Conservation (phyloP, 2,113 vertebrate genomes). For the Spea multiplicata region DNA sequence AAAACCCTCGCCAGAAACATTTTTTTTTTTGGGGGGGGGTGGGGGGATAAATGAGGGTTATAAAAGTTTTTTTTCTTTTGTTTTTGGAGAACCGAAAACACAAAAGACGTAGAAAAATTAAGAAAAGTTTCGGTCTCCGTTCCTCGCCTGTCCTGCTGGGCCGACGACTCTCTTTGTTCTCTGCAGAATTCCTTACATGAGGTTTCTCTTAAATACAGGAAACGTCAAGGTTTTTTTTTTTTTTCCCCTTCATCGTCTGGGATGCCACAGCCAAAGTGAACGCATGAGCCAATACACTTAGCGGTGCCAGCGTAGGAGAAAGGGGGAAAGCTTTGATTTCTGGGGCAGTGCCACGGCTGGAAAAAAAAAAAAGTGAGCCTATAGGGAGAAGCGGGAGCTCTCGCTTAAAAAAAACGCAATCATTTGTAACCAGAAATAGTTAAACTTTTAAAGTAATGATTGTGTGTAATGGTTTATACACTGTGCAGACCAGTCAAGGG, state of each 20-base stretch:
- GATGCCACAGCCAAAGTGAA: slow-evolving; percentile 9
- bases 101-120: too few relatives aligned
- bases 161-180: slow-evolving; percentile 21
- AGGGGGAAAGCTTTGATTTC: neutral
- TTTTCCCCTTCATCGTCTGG: slow-evolving; percentile 16
- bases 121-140: neutral
- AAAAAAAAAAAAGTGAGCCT: neutral
- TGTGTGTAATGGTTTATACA: too few relatives aligned
- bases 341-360: neutral
- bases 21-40: neutral
- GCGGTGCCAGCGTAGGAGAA: neutral
- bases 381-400: neutral
- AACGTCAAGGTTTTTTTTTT: slow-evolving; percentile 33
- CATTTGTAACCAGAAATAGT: neutral
- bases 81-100: neutral
- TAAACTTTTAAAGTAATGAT: too few relatives aligned
- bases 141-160: neutral
- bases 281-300: slow-evolving; percentile 12
- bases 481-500: too few relatives aligned
- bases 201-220: slow-evolving; percentile 39
- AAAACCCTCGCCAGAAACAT: slow-evolving; percentile 19
- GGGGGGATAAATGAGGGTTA: too few relatives aligned
- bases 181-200: slow-evolving; percentile 36
- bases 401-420: neutral
- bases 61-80: too few relatives aligned